Conservation (phyloP, 1,140 invertebrate species). For the Macrosteles quadrilineatus region DNA sequence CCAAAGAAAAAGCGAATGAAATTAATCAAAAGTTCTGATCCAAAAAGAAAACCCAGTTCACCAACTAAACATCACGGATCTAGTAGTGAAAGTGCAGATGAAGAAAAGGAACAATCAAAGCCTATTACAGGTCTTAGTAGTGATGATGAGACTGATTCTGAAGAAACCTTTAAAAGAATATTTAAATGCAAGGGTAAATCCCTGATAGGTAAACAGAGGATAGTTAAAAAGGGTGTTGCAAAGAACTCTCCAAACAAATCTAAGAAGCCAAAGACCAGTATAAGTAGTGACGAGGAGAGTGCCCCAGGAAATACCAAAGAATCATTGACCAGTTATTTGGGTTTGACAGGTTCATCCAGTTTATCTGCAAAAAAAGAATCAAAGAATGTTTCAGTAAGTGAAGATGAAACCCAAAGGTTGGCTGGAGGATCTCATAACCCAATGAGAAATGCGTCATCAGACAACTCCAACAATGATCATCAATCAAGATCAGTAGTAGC, state of each 20-base stretch:
- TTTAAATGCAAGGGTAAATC: neutral
- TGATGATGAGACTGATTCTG: neutral
- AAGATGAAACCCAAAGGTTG: too few relatives aligned
- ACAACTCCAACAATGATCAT: too few relatives aligned
- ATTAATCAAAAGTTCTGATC: neutral
- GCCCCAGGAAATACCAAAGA: neutral
- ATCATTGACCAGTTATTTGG: neutral
- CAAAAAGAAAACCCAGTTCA: neutral
- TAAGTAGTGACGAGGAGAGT: conserved; percentile 7
- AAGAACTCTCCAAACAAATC: neutral
- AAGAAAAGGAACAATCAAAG: neutral
- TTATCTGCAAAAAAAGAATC: too few relatives aligned
- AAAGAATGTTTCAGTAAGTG: too few relatives aligned
- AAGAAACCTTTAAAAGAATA: neutral
- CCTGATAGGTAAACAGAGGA: neutral
- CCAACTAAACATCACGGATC: neutral
- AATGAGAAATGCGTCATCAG: too few relatives aligned
- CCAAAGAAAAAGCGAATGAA: neutral
- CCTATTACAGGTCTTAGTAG: neutral
- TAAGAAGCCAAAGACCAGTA: neutral
- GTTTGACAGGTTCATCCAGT: neutral
- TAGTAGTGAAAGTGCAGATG: conserved; percentile 4
- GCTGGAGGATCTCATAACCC: too few relatives aligned
- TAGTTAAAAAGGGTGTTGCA: neutral
- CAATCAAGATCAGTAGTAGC: too few relatives aligned